Evolutionary conservation across 2,797 vertebrate species (phyloP).

Genomic region (Girardinus metallicus): DNA sequence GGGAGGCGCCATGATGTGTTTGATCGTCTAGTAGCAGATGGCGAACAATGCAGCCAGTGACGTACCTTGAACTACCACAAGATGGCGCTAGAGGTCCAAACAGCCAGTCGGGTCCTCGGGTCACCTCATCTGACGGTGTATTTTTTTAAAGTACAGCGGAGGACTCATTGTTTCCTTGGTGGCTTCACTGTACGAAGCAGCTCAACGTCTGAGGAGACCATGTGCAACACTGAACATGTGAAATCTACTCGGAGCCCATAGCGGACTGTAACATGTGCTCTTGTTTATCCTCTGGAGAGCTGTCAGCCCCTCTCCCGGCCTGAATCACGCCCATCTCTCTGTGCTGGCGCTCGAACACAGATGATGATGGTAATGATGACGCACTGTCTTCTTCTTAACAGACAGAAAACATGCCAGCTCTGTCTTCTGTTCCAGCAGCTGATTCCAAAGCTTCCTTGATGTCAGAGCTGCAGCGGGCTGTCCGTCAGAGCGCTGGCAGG

Average conservation of each 20-base stretch:
- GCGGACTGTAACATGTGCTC: neutral
- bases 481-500: conserved; percentile 35
- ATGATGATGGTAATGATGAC: conserved; percentile 10
- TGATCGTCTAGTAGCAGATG: neutral
- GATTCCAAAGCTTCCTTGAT: conserved; percentile 41
- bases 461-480: conserved; percentile 25
- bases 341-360: conserved; percentile 3
- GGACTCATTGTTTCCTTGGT: conserved; percentile 12
- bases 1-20: neutral
- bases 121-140: neutral
- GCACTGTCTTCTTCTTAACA: conserved; percentile 8
- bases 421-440: conserved; percentile 29
- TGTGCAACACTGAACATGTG: neutral
- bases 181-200: neutral
- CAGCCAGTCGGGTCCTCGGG: conserved; percentile 7
- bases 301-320: conserved; percentile 14
- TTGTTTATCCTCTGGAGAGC: conserved; percentile 6
- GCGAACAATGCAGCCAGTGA: neutral
- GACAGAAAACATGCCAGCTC: conserved; percentile 14
- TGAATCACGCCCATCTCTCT: conserved; percentile 3
- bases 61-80: conserved; percentile 25
- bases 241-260: neutral
- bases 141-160: neutral
- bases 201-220: conserved; percentile 4
- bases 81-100: conserved; percentile 54